A percentile compares a stretch with the other conserved stretches of the same genome.
Evolutionary conservation across 2,888 invertebrate species (phyloP).

Genomic region (Leptinotarsa peninsularis): DNA sequence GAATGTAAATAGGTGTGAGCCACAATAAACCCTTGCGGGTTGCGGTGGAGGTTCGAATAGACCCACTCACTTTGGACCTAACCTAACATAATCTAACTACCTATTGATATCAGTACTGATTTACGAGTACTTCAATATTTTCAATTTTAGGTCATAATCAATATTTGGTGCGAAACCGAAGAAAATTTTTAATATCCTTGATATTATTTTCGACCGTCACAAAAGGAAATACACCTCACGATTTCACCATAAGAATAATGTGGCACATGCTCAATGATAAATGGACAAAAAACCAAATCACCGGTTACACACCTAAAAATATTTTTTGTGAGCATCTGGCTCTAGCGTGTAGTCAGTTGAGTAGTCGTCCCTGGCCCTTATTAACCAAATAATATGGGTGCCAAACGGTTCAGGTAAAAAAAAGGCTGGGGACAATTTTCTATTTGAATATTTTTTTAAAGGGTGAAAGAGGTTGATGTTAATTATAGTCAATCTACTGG

Average conservation of each 20-base stretch:
- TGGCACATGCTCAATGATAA: constrained; percentile 35
- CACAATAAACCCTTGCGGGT: no score
- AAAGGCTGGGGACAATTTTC: constrained; percentile 47
- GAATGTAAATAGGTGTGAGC: no score
- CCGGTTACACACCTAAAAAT: constrained; percentile 49
- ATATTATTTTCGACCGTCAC: not conserved
- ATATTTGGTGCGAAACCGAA: no score
- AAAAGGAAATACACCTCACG: not conserved
- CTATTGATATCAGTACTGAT: no score
- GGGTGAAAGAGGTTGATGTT: constrained; percentile 37
- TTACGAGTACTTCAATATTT: no score
- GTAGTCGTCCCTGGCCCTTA: constrained; percentile 51
- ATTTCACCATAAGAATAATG: constrained; percentile 15
- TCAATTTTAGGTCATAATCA: no score
- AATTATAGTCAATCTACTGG: not conserved
- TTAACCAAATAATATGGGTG: constrained; percentile 62
- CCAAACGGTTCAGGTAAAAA: constrained; percentile 56
- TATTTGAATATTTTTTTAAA: constrained; percentile 57
- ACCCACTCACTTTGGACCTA: no score
- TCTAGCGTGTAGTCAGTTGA: constrained; percentile 32
- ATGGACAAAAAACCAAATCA: constrained; percentile 15
- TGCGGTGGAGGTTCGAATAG: no score
- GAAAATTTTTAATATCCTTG: not conserved
- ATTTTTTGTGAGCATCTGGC: constrained; percentile 64
- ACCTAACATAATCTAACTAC: no score